phyloP scores from a whole-genome alignment of 2,888 invertebrate species.

The Lithosia quadra region DNA sequence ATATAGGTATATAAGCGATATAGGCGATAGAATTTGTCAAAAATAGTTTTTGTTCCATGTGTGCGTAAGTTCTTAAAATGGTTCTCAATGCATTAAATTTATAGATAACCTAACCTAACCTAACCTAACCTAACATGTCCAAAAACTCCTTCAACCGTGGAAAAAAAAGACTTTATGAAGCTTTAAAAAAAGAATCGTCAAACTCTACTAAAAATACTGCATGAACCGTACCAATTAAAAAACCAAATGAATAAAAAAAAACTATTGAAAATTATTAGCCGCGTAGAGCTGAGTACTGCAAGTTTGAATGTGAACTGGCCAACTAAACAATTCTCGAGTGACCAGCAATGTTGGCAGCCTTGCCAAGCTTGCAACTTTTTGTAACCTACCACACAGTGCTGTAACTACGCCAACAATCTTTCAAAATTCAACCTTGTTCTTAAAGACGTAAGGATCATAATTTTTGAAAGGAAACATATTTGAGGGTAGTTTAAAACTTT shows the following conservation, averaged over 20 bases:
- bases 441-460: neutral
- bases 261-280: conserved; percentile 47
- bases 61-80: too few species aligned
- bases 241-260: conserved; percentile 49
- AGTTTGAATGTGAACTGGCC: conserved; percentile 63
- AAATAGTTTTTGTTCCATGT: too few species aligned
- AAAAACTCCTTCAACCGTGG: too few species aligned
- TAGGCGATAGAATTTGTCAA: too few species aligned
- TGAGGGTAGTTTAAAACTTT: conserved; percentile 23
- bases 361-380: conserved; percentile 73
- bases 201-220: neutral
- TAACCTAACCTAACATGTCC: too few species aligned
- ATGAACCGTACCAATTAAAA: conserved; percentile 3
- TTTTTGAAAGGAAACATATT: neutral
- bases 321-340: conserved; percentile 81
- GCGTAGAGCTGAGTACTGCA: conserved; percentile 51
- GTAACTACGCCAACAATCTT: conserved; percentile 10
- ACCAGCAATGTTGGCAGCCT: conserved; percentile 70
- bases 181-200: neutral
- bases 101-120: too few species aligned
- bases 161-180: too few species aligned
- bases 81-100: too few species aligned
- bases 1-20: too few species aligned
- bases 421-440: conserved; percentile 27
- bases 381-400: conserved; percentile 37